phyloP scores from a whole-genome alignment of 2,797 vertebrate species.

The Botia almorhae region DNA sequence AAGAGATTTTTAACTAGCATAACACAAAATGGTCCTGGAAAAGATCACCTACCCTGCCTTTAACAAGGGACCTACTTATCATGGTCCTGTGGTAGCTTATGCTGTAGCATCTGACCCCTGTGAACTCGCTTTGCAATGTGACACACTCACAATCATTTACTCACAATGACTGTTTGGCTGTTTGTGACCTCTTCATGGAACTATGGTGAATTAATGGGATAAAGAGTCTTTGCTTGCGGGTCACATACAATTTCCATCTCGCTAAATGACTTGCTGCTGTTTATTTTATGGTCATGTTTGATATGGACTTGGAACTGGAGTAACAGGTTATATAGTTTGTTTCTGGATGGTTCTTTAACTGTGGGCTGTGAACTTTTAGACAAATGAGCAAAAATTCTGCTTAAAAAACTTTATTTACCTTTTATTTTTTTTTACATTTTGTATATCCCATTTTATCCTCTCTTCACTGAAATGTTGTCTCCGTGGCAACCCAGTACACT shows the following conservation, averaged over 20 bases:
- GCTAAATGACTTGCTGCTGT: not conserved
- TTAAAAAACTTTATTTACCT: too few relatives aligned
- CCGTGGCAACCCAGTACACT: too few relatives aligned
- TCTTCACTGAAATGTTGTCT: too few relatives aligned
- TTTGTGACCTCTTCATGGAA: conserved; percentile 5
- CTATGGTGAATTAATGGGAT: conserved; percentile 14
- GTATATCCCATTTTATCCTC: too few relatives aligned
- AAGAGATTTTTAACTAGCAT: too few relatives aligned
- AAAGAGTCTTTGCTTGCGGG: not conserved
- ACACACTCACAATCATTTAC: conserved; percentile 59
- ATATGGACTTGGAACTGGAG: too few relatives aligned
- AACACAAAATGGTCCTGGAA: too few relatives aligned
- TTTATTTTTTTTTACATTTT: too few relatives aligned
- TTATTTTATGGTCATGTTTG: not conserved
- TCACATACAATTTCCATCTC: not conserved
- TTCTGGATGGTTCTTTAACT: too few relatives aligned
- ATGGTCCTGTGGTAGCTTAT: conserved; percentile 35
- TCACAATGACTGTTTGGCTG: not conserved
- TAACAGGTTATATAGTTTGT: too few relatives aligned
- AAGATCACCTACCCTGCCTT: conserved; percentile 28
- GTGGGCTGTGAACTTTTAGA: too few relatives aligned
- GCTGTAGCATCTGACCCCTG: conserved; percentile 19
- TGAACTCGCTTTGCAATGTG: conserved; percentile 50
- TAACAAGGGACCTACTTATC: conserved; percentile 56
- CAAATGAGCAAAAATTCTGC: too few relatives aligned